Percentiles rank a stretch among this genome's conserved stretches.
Evolutionary conservation across 2,888 invertebrate genomes (phyloP).

Genomic region (Apotomis turbidana): DNA sequence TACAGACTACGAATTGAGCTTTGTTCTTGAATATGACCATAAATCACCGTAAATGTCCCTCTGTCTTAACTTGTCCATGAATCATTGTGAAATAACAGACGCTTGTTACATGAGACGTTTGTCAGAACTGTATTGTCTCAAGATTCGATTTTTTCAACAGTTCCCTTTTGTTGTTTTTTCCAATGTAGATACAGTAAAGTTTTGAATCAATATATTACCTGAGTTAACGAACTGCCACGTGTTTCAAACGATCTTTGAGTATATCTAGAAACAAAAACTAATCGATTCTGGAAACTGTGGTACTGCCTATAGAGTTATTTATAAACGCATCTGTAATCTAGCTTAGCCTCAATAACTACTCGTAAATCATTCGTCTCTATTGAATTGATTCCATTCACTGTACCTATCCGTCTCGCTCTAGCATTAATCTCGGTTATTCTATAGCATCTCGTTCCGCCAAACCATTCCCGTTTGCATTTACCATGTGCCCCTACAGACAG

Average conservation of each 20-base stretch:
- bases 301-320: conserved; percentile 28
- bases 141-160: conserved; percentile 21
- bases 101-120: conserved; percentile 24
- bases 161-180: conserved; percentile 15
- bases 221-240: neutral
- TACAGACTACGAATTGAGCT: conserved; percentile 23
- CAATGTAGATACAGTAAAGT: neutral
- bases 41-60: conserved; percentile 33
- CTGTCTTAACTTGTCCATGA: conserved; percentile 31
- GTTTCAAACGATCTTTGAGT: neutral
- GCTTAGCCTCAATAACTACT: conserved; percentile 40
- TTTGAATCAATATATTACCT: neutral
- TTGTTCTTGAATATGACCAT: conserved; percentile 36
- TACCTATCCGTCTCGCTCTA: conserved; percentile 37
- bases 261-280: neutral
- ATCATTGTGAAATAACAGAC: conserved; percentile 31
- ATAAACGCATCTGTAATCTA: conserved; percentile 38
- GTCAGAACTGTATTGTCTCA: conserved; percentile 25
- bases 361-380: conserved; percentile 41
- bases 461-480: conserved; percentile 38
- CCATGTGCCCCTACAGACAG: conserved; percentile 34
- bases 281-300: conserved; percentile 13
- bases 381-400: conserved; percentile 48
- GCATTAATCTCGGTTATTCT: conserved; percentile 36
- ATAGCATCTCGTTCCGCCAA: conserved; percentile 33